phyloP scores from a whole-genome alignment of 2,797 vertebrate species.

The Sebastolobus alascanus region DNA sequence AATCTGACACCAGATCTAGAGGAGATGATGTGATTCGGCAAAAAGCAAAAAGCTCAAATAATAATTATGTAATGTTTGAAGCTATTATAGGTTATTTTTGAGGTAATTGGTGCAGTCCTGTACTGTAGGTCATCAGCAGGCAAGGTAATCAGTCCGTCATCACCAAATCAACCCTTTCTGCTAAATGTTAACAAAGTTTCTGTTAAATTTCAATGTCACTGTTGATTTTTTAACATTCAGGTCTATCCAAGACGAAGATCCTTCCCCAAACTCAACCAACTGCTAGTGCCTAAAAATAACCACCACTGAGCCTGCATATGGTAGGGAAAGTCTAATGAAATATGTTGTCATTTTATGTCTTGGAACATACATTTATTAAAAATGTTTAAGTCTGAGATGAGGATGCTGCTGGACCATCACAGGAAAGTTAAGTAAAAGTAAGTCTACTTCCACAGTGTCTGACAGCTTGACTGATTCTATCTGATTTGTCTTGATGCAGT shows the following conservation, averaged over 20 bases:
- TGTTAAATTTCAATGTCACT: neutral
- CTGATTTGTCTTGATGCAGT: conserved; percentile 16
- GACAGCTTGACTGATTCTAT: conserved; percentile 30
- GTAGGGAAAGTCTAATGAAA: neutral
- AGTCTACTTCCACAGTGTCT: neutral
- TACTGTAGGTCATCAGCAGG: neutral
- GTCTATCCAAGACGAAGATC: neutral
- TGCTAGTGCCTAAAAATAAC: neutral
- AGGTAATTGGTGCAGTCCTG: neutral
- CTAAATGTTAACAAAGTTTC: too few species aligned
- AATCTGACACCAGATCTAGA: neutral
- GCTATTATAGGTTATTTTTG: too few species aligned
- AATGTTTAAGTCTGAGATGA: neutral
- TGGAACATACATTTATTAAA: neutral
- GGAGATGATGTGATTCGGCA: neutral
- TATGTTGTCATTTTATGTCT: neutral
- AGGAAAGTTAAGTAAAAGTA: neutral
- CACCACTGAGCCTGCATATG: neutral
- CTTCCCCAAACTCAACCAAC: neutral
- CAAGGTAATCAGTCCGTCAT: too few species aligned
- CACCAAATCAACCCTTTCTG: too few species aligned
- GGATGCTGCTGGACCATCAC: neutral
- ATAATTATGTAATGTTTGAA: neutral
- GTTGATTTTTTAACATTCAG: neutral
- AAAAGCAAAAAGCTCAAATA: neutral